Percentiles rank a stretch among this genome's conserved stretches.
These are phyloP conservation scores for Uromys caudimaculatus DNA, from an alignment of 2,797 vertebrate genomes.

Conservation along the genomic window DNA sequence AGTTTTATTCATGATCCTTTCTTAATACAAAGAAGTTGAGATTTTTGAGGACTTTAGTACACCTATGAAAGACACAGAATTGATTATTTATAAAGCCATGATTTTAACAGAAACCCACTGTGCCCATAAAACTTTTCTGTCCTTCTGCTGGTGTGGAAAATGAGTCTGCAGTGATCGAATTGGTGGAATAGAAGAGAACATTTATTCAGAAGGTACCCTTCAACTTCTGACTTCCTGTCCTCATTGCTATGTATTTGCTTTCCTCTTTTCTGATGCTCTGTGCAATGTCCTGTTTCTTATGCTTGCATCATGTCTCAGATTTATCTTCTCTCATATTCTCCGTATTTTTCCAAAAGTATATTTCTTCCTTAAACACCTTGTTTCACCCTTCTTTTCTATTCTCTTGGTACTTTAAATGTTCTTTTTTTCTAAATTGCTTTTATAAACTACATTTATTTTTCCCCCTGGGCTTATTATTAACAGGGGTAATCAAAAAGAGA, in stretches of 20 bases:
- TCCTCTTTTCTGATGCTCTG: neutral
- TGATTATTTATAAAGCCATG: neutral
- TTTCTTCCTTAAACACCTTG: neutral
- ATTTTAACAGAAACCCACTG: neutral
- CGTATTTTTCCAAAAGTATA: neutral
- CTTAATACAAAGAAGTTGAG: neutral
- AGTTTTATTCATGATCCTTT: constrained; percentile 24
- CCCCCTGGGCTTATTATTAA: neutral
- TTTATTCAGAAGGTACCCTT: neutral
- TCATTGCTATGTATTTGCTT: neutral
- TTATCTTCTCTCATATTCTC: neutral
- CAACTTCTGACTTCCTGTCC: neutral
- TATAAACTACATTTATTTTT: neutral
- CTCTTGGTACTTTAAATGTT: neutral
- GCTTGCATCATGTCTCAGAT: neutral
- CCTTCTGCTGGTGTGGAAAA: fast-evolving
- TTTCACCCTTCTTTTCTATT: neutral
- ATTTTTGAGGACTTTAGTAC: neutral
- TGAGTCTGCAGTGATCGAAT: neutral
- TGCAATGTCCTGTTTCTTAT: neutral
- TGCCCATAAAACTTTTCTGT: neutral
- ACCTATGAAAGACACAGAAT: neutral
- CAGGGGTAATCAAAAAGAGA: neutral
- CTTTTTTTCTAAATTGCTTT: neutral
- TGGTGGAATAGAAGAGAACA: neutral